Evolutionary conservation across 2,113 vertebrate genomes (phyloP).

Genomic region (Nycticryphes semicollaris): DNA sequence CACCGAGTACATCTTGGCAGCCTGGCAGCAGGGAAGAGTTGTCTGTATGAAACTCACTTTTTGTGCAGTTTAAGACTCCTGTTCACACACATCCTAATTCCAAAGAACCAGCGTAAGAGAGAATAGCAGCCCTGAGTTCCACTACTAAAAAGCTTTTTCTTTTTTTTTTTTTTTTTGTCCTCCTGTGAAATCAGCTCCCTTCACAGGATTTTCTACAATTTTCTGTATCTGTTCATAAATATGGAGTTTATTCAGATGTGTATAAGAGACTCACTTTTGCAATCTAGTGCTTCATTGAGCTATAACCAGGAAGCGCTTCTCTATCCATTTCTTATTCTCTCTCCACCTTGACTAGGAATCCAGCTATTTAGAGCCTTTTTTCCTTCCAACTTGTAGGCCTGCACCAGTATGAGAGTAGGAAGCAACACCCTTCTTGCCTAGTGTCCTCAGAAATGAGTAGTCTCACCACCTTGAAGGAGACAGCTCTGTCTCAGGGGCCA

Average conservation of each 20-base stretch:
- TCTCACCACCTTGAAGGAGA: neutral
- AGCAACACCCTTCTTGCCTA: neutral
- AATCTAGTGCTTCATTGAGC: constrained; percentile 23
- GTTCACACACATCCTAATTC: neutral
- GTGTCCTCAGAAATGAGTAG: neutral
- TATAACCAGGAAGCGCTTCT: neutral
- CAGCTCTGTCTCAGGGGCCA: neutral
- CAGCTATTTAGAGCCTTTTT: neutral
- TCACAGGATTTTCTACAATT: neutral
- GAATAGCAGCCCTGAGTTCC: neutral
- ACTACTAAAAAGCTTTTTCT: neutral
- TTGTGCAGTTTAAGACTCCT: neutral
- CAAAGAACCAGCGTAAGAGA: neutral
- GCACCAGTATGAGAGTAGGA: too few species aligned
- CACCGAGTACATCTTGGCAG: neutral
- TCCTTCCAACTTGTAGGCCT: neutral
- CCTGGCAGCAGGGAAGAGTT: neutral
- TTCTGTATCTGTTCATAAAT: neutral
- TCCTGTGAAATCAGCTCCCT: neutral
- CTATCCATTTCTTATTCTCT: neutral
- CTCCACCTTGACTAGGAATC: neutral
- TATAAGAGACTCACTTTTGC: neutral
- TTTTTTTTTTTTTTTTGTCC: neutral
- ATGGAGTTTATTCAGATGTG: neutral
- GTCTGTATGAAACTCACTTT: neutral